phyloP scores from a whole-genome alignment of 2,797 vertebrate genomes.

The Taeniopygia guttata region DNA sequence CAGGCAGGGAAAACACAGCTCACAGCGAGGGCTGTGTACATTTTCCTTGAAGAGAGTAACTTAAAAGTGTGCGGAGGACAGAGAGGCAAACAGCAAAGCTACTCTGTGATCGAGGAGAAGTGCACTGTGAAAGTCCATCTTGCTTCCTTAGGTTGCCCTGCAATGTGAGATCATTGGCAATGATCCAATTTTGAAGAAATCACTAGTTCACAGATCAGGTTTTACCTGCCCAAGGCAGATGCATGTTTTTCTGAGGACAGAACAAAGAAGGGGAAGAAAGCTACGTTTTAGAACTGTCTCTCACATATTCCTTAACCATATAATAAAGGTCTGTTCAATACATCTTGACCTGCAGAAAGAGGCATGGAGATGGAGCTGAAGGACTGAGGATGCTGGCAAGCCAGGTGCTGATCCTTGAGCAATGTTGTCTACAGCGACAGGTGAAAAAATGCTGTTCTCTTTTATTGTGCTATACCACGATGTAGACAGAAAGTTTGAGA shows the following conservation, averaged over 20 bases:
- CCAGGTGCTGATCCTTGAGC: not conserved
- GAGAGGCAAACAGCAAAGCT: not conserved
- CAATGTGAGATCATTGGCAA: not conserved
- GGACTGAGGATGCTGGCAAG: not conserved
- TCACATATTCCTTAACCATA: not conserved
- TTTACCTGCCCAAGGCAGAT: not conserved
- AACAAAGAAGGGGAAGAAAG: not conserved
- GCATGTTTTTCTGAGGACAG: not conserved
- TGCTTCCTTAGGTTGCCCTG: not conserved
- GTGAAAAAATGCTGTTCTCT: not conserved
- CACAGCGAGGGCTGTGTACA: not conserved
- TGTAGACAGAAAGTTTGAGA: not conserved
- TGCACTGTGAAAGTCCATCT: not conserved
- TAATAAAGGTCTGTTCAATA: not conserved
- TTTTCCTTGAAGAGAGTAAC: not conserved
- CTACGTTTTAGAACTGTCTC: not conserved
- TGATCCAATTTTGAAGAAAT: not conserved
- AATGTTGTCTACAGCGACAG: not conserved
- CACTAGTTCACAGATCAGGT: not conserved
- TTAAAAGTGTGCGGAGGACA: not conserved
- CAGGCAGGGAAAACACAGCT: not conserved
- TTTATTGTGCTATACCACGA: not conserved
- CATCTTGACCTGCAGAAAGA: not conserved
- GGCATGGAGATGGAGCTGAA: not conserved
- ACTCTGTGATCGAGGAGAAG: not conserved